phyloP scores from a whole-genome alignment of 2,113 vertebrate genomes.

The Scalopus aquaticus region DNA sequence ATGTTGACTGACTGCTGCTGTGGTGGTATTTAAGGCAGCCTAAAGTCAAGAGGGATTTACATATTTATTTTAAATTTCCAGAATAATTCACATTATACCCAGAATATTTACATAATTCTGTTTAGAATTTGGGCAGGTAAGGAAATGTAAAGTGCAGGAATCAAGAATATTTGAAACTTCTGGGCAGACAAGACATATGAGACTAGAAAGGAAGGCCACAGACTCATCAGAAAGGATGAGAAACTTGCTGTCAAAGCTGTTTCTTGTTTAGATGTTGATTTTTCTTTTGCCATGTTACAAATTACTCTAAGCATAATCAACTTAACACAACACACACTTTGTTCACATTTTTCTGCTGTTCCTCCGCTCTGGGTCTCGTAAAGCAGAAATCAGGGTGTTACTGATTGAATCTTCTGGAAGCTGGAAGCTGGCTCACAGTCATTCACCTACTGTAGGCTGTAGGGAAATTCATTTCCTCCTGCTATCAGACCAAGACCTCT shows the following conservation, averaged over 20 bases:
- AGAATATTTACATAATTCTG: not conserved
- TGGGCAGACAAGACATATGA: not conserved
- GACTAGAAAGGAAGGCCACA: not conserved
- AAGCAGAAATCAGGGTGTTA: not conserved
- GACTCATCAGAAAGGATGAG: fast-evolving
- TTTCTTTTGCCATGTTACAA: not conserved
- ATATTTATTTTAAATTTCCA: not conserved
- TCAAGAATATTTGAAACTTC: not conserved
- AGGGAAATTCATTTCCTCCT: not conserved
- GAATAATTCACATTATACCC: not conserved
- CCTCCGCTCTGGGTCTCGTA: not conserved
- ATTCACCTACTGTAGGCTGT: not conserved
- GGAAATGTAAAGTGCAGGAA: fast-evolving
- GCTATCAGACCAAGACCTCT: not conserved
- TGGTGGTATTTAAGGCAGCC: not conserved
- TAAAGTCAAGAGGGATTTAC: not conserved
- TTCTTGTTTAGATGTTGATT: not conserved
- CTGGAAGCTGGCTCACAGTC: not conserved
- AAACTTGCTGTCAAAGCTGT: not conserved
- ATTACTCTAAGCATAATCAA: not conserved
- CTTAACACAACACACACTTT: not conserved
- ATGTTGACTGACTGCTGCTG: not conserved
- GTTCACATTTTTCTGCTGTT: not conserved
- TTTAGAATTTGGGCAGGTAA: not conserved
- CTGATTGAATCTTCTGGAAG: not conserved